Evolutionary conservation across 2,888 invertebrate genomes (phyloP).

Genomic region (Lasioglossum oenotherae): DNA sequence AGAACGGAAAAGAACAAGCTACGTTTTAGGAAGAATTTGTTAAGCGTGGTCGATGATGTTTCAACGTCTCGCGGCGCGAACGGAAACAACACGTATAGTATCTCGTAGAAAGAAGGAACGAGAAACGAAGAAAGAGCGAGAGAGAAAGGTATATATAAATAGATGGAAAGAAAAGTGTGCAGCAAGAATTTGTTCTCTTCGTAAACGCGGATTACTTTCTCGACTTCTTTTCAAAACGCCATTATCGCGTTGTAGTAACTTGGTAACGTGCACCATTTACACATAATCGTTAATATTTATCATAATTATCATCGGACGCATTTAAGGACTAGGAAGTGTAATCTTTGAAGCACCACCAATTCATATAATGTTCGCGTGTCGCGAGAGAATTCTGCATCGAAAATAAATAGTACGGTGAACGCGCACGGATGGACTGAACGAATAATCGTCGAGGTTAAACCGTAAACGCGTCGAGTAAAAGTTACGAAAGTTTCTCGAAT

Average conservation of each 20-base stretch:
- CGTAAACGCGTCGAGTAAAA: not conserved
- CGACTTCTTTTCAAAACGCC: slow-evolving; percentile 5
- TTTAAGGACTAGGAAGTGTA: slow-evolving; percentile 56
- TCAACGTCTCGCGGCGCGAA: not conserved
- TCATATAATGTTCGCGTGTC: slow-evolving; percentile 25
- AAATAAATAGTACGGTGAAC: slow-evolving; percentile 35
- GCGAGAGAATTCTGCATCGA: slow-evolving; percentile 41
- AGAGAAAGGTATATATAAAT: slow-evolving; percentile 1
- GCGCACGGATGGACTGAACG: slow-evolving; percentile 4
- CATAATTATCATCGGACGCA: slow-evolving; percentile 20
- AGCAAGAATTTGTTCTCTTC: not conserved
- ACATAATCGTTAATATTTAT: slow-evolving; percentile 42
- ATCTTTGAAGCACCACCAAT: slow-evolving; percentile 61
- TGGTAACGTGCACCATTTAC: slow-evolving; percentile 31
- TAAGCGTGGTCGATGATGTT: not conserved
- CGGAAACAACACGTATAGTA: not conserved
- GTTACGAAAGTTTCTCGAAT: slow-evolving; percentile 10
- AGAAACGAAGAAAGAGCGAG: not conserved
- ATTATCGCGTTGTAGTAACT: slow-evolving; percentile 8
- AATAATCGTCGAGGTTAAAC: slow-evolving; percentile 16
- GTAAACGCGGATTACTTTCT: not conserved
- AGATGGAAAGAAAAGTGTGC: slow-evolving; percentile 12
- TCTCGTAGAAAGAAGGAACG: not conserved
- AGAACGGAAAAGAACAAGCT: not conserved
- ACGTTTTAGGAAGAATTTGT: not conserved